phyloP scores from a whole-genome alignment of 2,888 invertebrate species.

The Phalera bucephala region DNA sequence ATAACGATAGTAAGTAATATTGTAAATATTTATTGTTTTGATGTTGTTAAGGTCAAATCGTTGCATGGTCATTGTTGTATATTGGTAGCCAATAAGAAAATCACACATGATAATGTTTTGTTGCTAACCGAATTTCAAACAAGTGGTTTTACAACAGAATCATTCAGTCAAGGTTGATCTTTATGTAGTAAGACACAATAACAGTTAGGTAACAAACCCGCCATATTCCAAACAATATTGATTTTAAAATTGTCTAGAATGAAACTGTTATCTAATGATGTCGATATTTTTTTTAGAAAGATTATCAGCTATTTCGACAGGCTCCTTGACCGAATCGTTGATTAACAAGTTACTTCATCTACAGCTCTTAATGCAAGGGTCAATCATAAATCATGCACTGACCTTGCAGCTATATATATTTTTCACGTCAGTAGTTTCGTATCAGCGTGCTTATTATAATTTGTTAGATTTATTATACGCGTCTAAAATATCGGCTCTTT shows the following conservation, averaged over 20 bases:
- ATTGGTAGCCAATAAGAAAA: conserved; percentile 20
- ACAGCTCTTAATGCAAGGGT: conserved; percentile 33
- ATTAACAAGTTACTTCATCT: conserved; percentile 37
- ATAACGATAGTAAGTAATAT: conserved; percentile 19
- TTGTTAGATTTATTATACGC: conserved; percentile 8
- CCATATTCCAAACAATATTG: conserved; percentile 11
- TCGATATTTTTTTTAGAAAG: conserved; percentile 3
- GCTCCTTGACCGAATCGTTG: conserved; percentile 44
- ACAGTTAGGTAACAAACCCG: conserved; percentile 14
- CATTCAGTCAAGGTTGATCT: conserved; percentile 47
- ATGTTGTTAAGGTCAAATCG: conserved; percentile 22
- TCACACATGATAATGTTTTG: conserved; percentile 25
- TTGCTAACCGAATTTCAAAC: conserved; percentile 32
- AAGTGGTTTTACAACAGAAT: conserved; percentile 38
- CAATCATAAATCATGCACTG: conserved; percentile 44
- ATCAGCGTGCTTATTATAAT: conserved; percentile 7
- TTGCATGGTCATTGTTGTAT: conserved; percentile 15
- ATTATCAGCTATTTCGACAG: conserved; percentile 30
- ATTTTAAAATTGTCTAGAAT: conserved; percentile 4
- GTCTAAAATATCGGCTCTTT: conserved; percentile 12
- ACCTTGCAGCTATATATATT: conserved; percentile 44
- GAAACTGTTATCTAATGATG: not conserved
- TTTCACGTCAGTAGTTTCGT: conserved; percentile 22
- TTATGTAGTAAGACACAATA: conserved; percentile 37
- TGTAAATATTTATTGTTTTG: conserved; percentile 33